Percentiles rank a stretch among this genome's conserved stretches.
phyloP scores from a whole-genome alignment of 2,113 vertebrate genomes.

The Equus przewalskii region DNA sequence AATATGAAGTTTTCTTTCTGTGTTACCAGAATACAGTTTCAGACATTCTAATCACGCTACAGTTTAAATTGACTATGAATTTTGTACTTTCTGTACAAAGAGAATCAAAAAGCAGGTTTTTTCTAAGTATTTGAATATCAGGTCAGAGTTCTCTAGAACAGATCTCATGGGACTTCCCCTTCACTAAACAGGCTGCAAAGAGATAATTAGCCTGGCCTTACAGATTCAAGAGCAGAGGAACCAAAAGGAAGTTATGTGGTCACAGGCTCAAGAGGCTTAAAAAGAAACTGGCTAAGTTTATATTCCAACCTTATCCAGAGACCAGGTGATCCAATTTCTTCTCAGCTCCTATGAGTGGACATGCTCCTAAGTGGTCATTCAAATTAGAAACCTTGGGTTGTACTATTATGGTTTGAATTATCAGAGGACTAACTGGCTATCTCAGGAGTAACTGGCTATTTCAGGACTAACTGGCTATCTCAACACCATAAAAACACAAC shows the following conservation, averaged over 20 bases:
- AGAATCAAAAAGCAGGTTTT: slow-evolving; percentile 42
- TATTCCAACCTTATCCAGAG: slow-evolving; percentile 13
- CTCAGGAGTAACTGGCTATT: neutral
- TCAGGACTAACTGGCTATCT: neutral
- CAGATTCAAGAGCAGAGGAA: slow-evolving; percentile 8
- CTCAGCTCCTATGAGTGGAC: neutral
- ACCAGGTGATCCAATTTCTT: slow-evolving; percentile 13
- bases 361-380: neutral
- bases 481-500: neutral
- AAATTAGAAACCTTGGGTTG: neutral
- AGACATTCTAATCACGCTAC: slow-evolving; percentile 10
- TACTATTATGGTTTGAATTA: neutral
- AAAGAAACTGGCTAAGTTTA: slow-evolving; percentile 50
- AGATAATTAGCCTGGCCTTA: slow-evolving; percentile 60
- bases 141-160: slow-evolving; percentile 64
- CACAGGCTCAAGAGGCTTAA: slow-evolving; percentile 39
- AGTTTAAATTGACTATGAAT: neutral
- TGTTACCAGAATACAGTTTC: neutral
- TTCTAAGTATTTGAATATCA: slow-evolving; percentile 61
- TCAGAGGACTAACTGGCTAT: neutral
- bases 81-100: slow-evolving; percentile 42
- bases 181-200: neutral
- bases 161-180: slow-evolving; percentile 45
- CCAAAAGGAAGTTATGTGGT: slow-evolving; percentile 50
- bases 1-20: slow-evolving; percentile 35